These are phyloP conservation scores for Drosophila simulans DNA, from an alignment of 1,140 invertebrate species.

Conservation along the genomic window DNA sequence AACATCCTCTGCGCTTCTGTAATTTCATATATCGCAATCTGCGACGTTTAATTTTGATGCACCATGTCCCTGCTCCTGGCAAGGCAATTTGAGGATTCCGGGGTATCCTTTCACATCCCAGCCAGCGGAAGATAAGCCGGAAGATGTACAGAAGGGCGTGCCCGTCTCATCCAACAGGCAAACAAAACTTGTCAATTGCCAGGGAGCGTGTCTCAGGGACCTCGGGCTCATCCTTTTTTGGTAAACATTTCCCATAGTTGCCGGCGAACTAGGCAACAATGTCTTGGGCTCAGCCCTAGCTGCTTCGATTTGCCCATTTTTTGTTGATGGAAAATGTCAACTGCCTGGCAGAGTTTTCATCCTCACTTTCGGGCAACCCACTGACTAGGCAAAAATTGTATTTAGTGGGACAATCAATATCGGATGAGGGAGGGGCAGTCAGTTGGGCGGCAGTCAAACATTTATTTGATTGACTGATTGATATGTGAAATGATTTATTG, in stretches of 20 bases:
- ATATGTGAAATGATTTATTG: constrained; percentile 81
- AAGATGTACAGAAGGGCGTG: constrained; percentile 38
- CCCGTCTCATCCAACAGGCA: constrained; percentile 32
- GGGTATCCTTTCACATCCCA: constrained; percentile 44
- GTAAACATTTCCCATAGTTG: constrained; percentile 42
- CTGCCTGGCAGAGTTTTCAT: constrained; percentile 60
- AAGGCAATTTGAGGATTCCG: constrained; percentile 44
- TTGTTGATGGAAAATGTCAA: constrained; percentile 75
- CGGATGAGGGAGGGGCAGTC: constrained; percentile 12
- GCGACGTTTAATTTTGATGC: constrained; percentile 23
- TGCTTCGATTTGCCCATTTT: constrained; percentile 23
- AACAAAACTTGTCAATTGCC: constrained; percentile 74
- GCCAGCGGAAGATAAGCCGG: constrained; percentile 27
- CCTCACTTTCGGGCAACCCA: constrained; percentile 31
- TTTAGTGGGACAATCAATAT: constrained; percentile 70
- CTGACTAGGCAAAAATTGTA: constrained; percentile 66
- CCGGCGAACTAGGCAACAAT: constrained; percentile 60
- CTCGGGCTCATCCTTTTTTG: constrained; percentile 7
- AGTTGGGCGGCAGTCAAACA: constrained; percentile 58
- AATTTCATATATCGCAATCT: constrained; percentile 19
- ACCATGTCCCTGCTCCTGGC: constrained; percentile 15
- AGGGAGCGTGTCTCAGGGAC: constrained; percentile 44
- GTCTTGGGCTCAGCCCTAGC: constrained; percentile 39
- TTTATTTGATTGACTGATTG: constrained; percentile 79
- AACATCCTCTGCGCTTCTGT: background rate